Percentiles rank a stretch among this genome's conserved stretches.
Conservation (phyloP, 2,113 vertebrate species). For the Sorex fumeus region DNA sequence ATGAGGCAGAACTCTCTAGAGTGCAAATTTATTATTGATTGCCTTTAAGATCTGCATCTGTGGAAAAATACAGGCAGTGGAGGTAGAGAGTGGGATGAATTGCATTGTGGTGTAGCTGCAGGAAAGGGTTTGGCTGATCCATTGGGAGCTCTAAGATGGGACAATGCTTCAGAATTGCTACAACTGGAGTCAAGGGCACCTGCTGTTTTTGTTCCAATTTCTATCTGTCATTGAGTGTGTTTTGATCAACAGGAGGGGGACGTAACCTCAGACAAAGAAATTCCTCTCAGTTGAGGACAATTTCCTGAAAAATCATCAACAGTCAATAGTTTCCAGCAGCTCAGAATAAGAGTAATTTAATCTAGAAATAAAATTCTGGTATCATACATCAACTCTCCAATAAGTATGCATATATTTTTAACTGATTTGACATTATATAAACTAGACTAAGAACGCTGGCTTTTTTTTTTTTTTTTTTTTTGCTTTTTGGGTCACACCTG, state of each 20-base stretch:
- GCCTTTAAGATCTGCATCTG: slow-evolving; percentile 58
- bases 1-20: slow-evolving; percentile 28
- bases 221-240: background rate
- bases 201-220: slow-evolving; percentile 6
- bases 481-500: too few relatives aligned
- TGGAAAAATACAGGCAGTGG: background rate
- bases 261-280: slow-evolving; percentile 7
- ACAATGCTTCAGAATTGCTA: slow-evolving; percentile 40
- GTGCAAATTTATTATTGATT: slow-evolving; percentile 47
- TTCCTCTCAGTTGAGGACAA: background rate
- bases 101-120: background rate
- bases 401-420: background rate
- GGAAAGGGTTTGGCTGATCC: background rate
- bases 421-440: background rate
- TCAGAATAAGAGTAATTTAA: background rate
- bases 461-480: too few relatives aligned
- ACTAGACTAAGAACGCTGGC: too few relatives aligned
- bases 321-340: background rate
- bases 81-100: background rate
- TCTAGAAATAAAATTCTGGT: background rate
- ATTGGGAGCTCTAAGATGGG: background rate
- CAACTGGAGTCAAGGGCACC: background rate
- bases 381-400: background rate
- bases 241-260: background rate
- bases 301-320: background rate